Evolutionary conservation across 2,113 vertebrate species (phyloP).

Genomic region (Bambusicola thoracicus): DNA sequence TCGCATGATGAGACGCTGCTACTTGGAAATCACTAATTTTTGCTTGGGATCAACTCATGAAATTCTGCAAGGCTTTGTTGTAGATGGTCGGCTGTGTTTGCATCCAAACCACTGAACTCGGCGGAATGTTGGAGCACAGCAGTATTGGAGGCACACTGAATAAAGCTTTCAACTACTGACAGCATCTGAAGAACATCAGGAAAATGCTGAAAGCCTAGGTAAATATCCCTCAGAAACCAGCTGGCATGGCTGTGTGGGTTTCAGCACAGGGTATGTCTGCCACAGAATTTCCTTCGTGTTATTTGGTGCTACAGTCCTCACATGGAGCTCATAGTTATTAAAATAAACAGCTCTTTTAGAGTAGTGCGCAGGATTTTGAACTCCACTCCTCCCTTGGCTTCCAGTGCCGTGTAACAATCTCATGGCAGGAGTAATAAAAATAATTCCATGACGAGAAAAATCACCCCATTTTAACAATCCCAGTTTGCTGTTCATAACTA

Average conservation of each 20-base stretch:
- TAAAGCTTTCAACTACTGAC: slow-evolving; percentile 7
- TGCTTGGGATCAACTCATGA: not conserved
- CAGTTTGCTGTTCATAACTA: not conserved
- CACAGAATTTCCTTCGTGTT: not conserved
- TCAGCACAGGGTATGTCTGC: not conserved
- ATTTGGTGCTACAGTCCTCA: not conserved
- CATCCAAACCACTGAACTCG: not conserved
- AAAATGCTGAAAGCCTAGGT: not conserved
- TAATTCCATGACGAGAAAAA: not conserved
- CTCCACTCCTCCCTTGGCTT: not conserved
- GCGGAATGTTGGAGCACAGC: not conserved
- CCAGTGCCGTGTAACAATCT: not conserved
- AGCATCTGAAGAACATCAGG: not conserved
- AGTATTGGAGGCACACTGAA: not conserved
- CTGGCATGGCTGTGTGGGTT: not conserved
- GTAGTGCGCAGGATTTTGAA: not conserved
- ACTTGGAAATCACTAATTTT: not conserved
- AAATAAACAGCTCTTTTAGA: not conserved
- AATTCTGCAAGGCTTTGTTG: not conserved
- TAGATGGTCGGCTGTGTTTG: not conserved
- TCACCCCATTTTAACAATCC: not conserved
- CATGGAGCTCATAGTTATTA: not conserved
- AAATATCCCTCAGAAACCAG: not conserved
- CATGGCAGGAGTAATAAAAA: not conserved
- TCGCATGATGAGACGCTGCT: not conserved